These are phyloP conservation scores for Rissa tridactyla DNA, from an alignment of 2,113 vertebrate genomes.

Conservation along the genomic window DNA sequence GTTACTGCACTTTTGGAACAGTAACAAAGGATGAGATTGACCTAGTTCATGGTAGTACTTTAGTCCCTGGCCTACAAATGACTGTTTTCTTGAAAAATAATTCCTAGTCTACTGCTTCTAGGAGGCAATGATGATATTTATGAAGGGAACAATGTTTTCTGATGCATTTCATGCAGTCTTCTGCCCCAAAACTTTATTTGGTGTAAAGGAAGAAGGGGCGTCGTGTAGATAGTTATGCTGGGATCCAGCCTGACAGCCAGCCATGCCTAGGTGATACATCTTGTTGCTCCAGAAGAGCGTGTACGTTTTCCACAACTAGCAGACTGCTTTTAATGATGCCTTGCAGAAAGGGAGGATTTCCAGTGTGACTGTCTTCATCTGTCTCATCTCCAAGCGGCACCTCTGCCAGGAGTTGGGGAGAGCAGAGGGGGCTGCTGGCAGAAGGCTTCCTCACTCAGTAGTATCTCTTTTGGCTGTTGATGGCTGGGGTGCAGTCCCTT, in stretches of 20 bases:
- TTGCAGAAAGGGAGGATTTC: neutral
- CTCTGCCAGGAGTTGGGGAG: neutral
- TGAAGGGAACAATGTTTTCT: neutral
- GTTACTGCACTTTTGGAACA: constrained; percentile 1
- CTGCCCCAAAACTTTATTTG: neutral
- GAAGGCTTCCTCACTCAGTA: neutral
- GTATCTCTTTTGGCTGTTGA: neutral
- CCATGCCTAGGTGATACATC: neutral
- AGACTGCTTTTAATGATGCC: neutral
- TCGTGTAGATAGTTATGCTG: neutral
- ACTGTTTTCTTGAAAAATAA: neutral
- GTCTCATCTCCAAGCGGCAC: neutral
- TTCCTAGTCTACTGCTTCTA: neutral
- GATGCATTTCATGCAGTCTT: neutral
- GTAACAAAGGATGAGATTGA: constrained; percentile 18
- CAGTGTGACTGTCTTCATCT: neutral
- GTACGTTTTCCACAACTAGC: neutral
- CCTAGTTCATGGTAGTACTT: neutral
- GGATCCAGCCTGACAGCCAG: neutral
- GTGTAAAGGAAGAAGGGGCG: neutral
- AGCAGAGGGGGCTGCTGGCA: neutral
- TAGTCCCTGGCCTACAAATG: neutral
- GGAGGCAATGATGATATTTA: neutral
- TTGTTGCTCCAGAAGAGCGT: neutral
- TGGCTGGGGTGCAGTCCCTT: neutral